Evolutionary conservation across 2,888 invertebrate species (phyloP), one percentile per base, ranked within the genome.

Genomic region (Elysia crispata): DNA sequence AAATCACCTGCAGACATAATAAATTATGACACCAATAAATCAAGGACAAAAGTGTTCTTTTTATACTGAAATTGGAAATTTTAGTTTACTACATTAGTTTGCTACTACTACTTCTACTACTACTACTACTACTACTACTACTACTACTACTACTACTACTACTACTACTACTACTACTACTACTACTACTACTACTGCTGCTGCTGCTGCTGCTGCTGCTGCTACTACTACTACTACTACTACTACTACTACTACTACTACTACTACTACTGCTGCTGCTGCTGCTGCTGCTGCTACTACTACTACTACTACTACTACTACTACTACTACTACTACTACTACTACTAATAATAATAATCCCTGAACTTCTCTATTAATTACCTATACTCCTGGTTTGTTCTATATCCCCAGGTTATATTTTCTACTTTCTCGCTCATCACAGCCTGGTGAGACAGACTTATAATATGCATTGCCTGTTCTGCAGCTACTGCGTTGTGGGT

Each of bases 101-200:
- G 54, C 54, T 54, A 54, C 54, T 54, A 54, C 54, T 54, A 54
- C 54, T 54, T 15, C 54, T 54, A 54, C 54, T 54, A 54, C 54
- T 54, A 54, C 54, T 54, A 54, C 54, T 54, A 54, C 54, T 54
- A 54, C 54, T 54, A 54, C 54, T 54, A 64, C 13, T 64, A n/a
- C 64, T 64, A 64, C 64, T 64, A 64, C 64, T 64, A 64, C 64
- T 64, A 64, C 64, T 64, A 64, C 64, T 64, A 64, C 64, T 64
- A 64, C 64, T 64, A 64, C 64, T 64, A 64, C 64, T 64, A 64
- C 64, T 64, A 64, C 64, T 64, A 64, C 64, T 64, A 64, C 64
- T 64, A 64, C 64, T 64, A 64, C 64, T 64, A 64, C 64, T 64
- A 64, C 64, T 64, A 64, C 64, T 64, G 25, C 64, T 64, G 25